Evolutionary conservation across 1,140 invertebrate species (phyloP), one percentile per base, ranked within the genome.

Genomic region (Pectinophora gossypiella): DNA sequence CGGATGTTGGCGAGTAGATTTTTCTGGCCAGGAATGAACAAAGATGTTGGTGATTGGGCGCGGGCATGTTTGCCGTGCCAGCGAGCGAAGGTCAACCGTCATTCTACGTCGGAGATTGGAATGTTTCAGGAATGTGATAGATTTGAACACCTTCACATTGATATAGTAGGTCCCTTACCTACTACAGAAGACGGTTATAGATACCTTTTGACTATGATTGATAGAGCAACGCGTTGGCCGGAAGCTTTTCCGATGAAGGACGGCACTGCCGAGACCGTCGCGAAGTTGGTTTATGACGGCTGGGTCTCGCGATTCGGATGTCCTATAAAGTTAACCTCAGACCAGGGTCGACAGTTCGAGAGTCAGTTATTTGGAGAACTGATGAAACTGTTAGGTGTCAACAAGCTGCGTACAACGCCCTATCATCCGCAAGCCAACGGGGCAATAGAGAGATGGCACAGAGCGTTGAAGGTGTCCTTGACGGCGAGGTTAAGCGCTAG

Each of bases 91-190:
- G 18, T 51, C 12, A 5, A 18, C 10, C 21, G 46, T 6, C 46
- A 48, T 19, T 32, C 46, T 15, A 18, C 18, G 5, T 16, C n/a
- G 4, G 46, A 27, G 10, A 5, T 35, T 10, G 19, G 22, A 9
- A 9, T 43, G 7, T 62, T 76, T 27, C 3, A 27, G 1, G 58
- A 51, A 16, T 56, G 51, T 1, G 77, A 77, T 55, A 18, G 77
- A 0, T 88, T 89, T 47, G 22, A 56, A 1, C 75, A 87, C 45
- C 53, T 90, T 6, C 10, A 40, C 15, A 40, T 40, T 18, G 36
- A 40, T 15, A 40, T 40, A 7, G 15, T 90, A 3, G 79, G 85
- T 0, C 88, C 79, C 0, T 42, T 90, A 1, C 79, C 86, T 21
- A 27, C 43, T 4, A 62, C 40, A 15, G 19, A 22, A 13, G 13